phyloP scores from a whole-genome alignment of 2,888 invertebrate species.

The Mythimna vitellina region DNA sequence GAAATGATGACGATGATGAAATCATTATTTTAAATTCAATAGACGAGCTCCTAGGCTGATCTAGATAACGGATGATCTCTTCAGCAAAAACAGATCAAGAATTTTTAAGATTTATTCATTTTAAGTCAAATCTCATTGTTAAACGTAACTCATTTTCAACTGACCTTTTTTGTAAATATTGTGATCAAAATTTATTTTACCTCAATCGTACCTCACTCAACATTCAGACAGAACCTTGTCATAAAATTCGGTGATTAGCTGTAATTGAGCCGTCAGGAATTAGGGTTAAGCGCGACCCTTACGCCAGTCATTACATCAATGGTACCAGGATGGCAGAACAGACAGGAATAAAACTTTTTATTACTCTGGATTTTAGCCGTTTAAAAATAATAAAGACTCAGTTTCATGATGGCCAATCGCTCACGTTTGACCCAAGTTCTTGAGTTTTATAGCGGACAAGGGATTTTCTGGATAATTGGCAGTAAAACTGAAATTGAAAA shows the following conservation, averaged over 20 bases:
- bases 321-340: constrained; percentile 5
- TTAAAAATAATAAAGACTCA: constrained; percentile 31
- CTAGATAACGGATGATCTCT: no score
- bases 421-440: constrained; percentile 21
- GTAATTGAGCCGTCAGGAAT: constrained; percentile 30
- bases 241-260: constrained; percentile 37
- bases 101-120: no score
- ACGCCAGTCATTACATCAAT: constrained; percentile 38
- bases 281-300: constrained; percentile 37
- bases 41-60: no score
- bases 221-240: not conserved
- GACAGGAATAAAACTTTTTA: constrained; percentile 50
- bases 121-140: no score
- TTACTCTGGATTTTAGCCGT: constrained; percentile 23
- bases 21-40: no score
- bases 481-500: constrained; percentile 48
- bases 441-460: constrained; percentile 26
- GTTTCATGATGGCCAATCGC: constrained; percentile 19
- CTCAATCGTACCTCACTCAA: constrained; percentile 4
- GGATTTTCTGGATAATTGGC: constrained; percentile 4
- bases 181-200: not conserved
- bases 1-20: no score
- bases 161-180: not conserved
- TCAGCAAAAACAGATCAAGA: no score
- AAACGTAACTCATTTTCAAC: no score